Conservation (phyloP, 2,113 vertebrate genomes). For the Ciconia boyciana region DNA sequence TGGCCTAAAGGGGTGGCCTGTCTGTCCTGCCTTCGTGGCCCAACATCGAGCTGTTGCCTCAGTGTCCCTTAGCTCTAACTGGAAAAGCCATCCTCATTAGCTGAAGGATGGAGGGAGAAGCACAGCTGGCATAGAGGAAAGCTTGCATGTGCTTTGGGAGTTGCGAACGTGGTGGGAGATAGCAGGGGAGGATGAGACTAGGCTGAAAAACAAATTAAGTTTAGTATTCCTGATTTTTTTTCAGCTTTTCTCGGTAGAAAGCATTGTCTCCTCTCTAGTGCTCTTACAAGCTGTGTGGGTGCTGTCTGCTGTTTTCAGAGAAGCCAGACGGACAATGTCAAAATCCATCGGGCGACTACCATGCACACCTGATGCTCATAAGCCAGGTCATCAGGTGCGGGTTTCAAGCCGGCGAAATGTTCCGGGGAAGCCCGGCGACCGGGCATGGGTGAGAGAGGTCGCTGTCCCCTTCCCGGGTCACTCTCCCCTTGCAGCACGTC, state of each 20-base stretch:
- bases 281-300: background rate
- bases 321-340: background rate
- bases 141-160: fast-evolving
- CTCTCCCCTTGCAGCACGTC: fast-evolving
- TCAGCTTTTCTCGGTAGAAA: background rate
- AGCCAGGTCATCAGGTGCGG: fast-evolving
- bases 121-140: background rate
- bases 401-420: background rate
- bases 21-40: background rate
- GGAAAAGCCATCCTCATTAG: background rate
- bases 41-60: fast-evolving
- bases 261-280: background rate
- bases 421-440: fast-evolving
- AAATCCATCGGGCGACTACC: fast-evolving
- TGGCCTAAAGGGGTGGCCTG: background rate
- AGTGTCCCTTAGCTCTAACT: background rate
- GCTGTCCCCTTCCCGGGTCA: too few relatives aligned
- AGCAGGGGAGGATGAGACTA: background rate
- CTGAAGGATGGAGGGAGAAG: background rate
- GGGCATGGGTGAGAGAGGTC: background rate
- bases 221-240: background rate
- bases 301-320: background rate
- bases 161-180: fast-evolving
- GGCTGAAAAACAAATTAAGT: background rate
- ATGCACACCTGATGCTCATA: fast-evolving